Conservation (phyloP, 1,140 invertebrate genomes). For the Trichogramma pretiosum region DNA sequence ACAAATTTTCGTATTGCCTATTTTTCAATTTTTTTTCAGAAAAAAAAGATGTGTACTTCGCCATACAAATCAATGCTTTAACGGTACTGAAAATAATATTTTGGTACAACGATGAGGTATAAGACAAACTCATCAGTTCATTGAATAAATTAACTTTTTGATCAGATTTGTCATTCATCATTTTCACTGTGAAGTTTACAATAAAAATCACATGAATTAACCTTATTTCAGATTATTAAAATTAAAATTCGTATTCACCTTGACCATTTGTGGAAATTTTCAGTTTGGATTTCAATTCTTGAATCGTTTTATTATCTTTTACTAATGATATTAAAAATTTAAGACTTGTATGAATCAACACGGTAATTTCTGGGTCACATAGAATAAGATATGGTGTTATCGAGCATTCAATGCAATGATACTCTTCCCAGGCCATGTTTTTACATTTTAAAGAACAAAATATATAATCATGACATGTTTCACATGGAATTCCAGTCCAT, state of each 20-base stretch:
- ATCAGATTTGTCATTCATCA: no score
- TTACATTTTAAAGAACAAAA: no score
- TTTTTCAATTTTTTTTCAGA: constrained; percentile 1
- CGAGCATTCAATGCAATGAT: no score
- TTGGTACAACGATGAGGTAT: not conserved
- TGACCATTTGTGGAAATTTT: not conserved
- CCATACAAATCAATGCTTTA: constrained; percentile 7
- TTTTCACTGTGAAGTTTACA: no score
- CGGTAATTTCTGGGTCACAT: constrained; percentile 54
- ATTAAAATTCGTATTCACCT: no score
- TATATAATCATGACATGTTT: no score
- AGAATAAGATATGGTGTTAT: no score
- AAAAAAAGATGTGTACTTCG: constrained; percentile 3
- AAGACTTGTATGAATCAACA: constrained; percentile 57
- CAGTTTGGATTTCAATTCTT: constrained; percentile 32
- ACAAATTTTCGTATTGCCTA: not conserved
- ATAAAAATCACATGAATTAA: no score
- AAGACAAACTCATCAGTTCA: no score
- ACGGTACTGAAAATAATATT: not conserved
- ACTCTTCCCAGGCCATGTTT: no score
- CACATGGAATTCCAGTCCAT: no score
- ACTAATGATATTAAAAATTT: constrained; percentile 52
- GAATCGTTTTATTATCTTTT: constrained; percentile 43
- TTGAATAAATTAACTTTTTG: not conserved
- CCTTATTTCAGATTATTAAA: no score